phyloP scores from a whole-genome alignment of 2,888 invertebrate genomes.

The Melipona beecheii region DNA sequence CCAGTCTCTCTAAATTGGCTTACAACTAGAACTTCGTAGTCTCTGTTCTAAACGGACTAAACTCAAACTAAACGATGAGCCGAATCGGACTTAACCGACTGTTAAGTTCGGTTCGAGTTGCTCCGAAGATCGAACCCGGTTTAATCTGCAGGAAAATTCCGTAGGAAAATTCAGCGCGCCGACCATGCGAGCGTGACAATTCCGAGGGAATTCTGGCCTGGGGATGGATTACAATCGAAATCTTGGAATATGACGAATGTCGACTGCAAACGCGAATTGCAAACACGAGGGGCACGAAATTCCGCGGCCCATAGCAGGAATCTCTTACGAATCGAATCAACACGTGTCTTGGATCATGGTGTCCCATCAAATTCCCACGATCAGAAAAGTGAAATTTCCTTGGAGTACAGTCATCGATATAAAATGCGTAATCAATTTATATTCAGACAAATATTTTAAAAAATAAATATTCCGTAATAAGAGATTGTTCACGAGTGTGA shows the following conservation, averaged over 20 bases:
- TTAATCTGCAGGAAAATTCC: conserved; percentile 61
- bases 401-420: not conserved
- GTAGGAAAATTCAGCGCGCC: conserved; percentile 43
- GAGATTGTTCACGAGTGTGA: too few species aligned
- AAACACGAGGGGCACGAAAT: conserved; percentile 26
- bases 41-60: conserved; percentile 61
- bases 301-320: conserved; percentile 43
- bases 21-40: conserved; percentile 68
- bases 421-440: too few species aligned
- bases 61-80: conserved; percentile 66
- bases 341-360: conserved; percentile 28
- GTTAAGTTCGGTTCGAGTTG: conserved; percentile 80
- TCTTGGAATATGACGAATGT: conserved; percentile 50
- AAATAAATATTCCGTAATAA: too few species aligned
- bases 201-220: conserved; percentile 42
- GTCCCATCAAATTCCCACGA: not conserved
- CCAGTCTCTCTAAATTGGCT: conserved; percentile 65
- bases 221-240: conserved; percentile 45
- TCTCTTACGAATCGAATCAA: conserved; percentile 50
- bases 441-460: too few species aligned
- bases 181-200: conserved; percentile 44
- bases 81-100: conserved; percentile 75
- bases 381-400: not conserved
- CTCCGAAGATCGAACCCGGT: conserved; percentile 64
- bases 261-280: conserved; percentile 7